Base-by-base conservation (phyloP, 2,797 vertebrate species). In the Tiaroga cobitis region DNA sequence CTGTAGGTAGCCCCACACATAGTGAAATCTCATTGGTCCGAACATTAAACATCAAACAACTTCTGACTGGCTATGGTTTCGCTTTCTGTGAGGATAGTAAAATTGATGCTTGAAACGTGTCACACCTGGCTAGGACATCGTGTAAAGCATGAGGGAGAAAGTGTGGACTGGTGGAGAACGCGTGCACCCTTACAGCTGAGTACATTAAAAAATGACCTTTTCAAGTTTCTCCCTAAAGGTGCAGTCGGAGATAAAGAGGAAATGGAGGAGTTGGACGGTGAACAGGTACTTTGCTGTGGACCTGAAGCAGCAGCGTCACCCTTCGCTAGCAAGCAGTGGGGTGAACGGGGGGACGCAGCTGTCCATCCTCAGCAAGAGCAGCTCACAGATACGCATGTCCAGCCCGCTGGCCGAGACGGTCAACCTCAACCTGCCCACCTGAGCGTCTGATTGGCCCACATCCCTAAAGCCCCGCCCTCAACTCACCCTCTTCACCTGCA, bases 221-320 rank as follows among this genome's bases (percentile, higher is more conserved):
- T 96, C 93, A 94, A 94, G 95, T 97, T 96, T 97, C 94, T 96
- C 95, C 96, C 96, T 95, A 93, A 97, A 99, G 98, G 98, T 99
- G 92, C 98, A 99, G 94, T 99, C 98, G 80, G 98, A 99, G 96
- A 98, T 99, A 96, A 99, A 98, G 96, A 96, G 98, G 92, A 99
- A 99, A 95, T 99, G 98, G 98, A 95, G 98, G 95, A 99, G 98
- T 96, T 99, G 98, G 98, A 99, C 98, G 92, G 97, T 99, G 95
- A 99, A 99, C 95, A 96, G 97, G 86, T 99, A 99, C 94, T 99
- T 99, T 95, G 96, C 97, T 93, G 96, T 99, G 97, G 98, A 99
- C 95, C 97, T 99, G 96, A 99, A 99, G 92, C 95, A 96, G 90
- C 97, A 98, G 91, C 96, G 98, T 85, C 98, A 99, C 88, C 98